These are phyloP conservation scores for Drosophila bocqueti DNA, from an alignment of 1,140 invertebrate species.

Conservation along the genomic window DNA sequence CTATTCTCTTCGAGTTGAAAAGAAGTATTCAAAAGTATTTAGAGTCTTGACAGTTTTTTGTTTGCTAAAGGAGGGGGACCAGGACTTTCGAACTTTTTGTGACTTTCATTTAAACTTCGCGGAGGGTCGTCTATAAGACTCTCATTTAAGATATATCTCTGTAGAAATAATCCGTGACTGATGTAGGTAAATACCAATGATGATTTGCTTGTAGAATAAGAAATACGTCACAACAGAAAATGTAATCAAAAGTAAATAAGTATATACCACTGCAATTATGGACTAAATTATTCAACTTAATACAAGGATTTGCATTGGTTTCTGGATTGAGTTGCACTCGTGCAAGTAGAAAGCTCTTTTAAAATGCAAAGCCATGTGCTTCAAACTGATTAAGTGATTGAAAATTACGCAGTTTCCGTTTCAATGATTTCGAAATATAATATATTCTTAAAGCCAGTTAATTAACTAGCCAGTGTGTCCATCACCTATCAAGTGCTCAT, in stretches of 20 bases:
- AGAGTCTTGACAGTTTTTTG: conserved; percentile 64
- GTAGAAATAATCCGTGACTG: not conserved
- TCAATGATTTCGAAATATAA: conserved; percentile 7
- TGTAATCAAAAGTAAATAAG: not conserved
- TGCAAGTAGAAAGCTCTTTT: not conserved
- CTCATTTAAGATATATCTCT: not conserved
- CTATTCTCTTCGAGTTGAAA: conserved; percentile 47
- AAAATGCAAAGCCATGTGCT: conserved; percentile 4
- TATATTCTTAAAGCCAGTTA: conserved; percentile 15
- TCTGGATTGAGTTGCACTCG: not conserved
- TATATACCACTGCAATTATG: too few species aligned
- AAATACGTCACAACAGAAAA: not conserved
- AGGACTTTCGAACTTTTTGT: conserved; percentile 45
- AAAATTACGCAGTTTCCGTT: not conserved
- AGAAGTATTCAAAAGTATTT: conserved; percentile 72
- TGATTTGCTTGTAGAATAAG: not conserved
- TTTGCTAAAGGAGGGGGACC: conserved; percentile 6
- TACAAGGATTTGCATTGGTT: not conserved
- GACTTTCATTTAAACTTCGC: conserved; percentile 77
- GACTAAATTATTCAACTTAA: not conserved
- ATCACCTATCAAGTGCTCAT: conserved; percentile 32
- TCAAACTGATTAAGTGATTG: not conserved
- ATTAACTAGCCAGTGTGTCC: conserved; percentile 29
- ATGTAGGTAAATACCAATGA: not conserved
- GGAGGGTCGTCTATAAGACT: not conserved